Percentiles rank a stretch among this genome's conserved stretches.
phyloP scores from a whole-genome alignment of 2,797 vertebrate genomes.

The Rhodeus uyekii region DNA sequence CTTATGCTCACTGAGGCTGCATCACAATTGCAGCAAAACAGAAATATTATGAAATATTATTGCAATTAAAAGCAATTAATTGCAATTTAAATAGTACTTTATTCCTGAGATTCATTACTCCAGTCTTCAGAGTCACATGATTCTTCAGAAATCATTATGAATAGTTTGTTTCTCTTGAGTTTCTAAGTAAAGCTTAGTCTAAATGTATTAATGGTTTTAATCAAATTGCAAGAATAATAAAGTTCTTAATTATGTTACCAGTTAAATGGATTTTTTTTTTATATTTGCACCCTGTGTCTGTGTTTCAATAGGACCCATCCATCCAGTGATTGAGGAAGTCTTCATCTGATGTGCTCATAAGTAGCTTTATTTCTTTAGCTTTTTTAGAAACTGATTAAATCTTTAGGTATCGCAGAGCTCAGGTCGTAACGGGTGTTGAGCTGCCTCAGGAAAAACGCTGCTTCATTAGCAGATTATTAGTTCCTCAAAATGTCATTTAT shows the following conservation, averaged over 20 bases:
- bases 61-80: background rate
- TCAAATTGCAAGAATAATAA: background rate
- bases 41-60: background rate
- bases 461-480: conserved; percentile 78
- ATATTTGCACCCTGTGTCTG: background rate
- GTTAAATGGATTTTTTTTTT: too few species aligned
- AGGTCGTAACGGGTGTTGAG: conserved; percentile 58
- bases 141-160: background rate
- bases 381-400: conserved; percentile 67
- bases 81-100: background rate
- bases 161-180: background rate
- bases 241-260: background rate
- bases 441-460: conserved; percentile 65
- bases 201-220: background rate
- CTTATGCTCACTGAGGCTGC: background rate
- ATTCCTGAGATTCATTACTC: background rate
- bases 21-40: background rate
- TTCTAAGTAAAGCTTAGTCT: background rate
- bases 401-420: conserved; percentile 58
- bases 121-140: background rate
- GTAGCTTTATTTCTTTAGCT: conserved; percentile 59
- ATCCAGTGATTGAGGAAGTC: background rate
- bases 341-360: background rate
- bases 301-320: background rate
- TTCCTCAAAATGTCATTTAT: conserved; percentile 74